Evolutionary conservation across 2,888 invertebrate genomes (phyloP), one percentile per base, ranked within the genome.

Genomic region (Lordiphosa andalusiaca): DNA sequence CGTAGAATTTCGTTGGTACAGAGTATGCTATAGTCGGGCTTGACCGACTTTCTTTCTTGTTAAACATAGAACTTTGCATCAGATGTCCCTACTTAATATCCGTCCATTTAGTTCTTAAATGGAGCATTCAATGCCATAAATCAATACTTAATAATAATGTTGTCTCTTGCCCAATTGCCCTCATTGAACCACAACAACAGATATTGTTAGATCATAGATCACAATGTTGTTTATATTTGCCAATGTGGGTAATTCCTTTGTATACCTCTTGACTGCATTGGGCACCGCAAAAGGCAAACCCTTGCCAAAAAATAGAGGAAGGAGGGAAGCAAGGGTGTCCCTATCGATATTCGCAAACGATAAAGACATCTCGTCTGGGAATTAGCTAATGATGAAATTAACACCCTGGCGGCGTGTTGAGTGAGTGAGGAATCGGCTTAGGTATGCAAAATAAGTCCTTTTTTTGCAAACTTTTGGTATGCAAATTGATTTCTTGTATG

Each of bases 361-460:
- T 75, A 40, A 53, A 60, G 76, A 67, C 63, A 63, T 75, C 61
- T 21, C 13, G 16, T 60, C 35, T 52, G 56, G 36, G 53, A 55
- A 63, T 56, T 46, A 42, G 38, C 67, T 82, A 82, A 75, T 78
- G 75, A 78, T 71, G 69, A 67, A 50, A 82, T 78, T 74, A 78
- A 74, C 76, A 77, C 80, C 72, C 80, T 57, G 66, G 44, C 53
- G 58, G 25, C 30, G 12, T 40, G 13, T 5, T 13, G 9, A 2
- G 9, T 23, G 12, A 12, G 48, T 62, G n/a, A 37, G 53, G 59
- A 66, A 65, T 49, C 58, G 57, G 48, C n/a, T 80, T 70, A 53
- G 51, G 38, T 58, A 68, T 68, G 70, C 67, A 69, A 67, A 67
- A 69, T 19, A 35, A 12, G 44, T 41, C 5, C n/a, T 25, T 23